Evolutionary conservation across 2,797 vertebrate genomes (phyloP).

Genomic region (Myripristis murdjan): DNA sequence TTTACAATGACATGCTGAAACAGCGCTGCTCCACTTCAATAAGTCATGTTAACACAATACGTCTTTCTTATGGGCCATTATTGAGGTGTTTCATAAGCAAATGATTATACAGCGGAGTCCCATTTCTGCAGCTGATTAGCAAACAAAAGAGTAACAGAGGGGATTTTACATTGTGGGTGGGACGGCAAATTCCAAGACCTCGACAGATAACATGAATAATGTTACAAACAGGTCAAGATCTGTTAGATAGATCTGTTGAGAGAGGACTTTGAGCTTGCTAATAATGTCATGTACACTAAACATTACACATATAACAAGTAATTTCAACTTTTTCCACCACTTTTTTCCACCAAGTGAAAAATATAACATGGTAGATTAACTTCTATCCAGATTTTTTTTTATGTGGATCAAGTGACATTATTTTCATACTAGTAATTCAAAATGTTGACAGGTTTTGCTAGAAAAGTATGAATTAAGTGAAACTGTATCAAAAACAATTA

Average conservation of each 20-base stretch:
- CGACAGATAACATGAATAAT: not conserved
- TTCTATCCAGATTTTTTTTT: too few species aligned
- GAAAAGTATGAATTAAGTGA: too few species aligned
- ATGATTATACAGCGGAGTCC: slow-evolving; percentile 26
- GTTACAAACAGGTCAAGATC: not conserved
- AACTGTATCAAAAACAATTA: too few species aligned
- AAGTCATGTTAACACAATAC: not conserved
- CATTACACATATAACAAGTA: too few species aligned
- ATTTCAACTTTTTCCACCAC: too few species aligned
- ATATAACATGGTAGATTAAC: too few species aligned
- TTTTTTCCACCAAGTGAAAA: too few species aligned
- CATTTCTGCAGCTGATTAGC: slow-evolving; percentile 1
- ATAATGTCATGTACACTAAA: not conserved
- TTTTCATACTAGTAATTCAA: too few species aligned
- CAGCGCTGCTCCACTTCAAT: not conserved
- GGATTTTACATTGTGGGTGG: not conserved
- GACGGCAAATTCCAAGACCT: not conserved
- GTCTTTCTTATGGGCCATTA: not conserved
- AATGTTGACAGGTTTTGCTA: too few species aligned
- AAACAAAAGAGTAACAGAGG: not conserved
- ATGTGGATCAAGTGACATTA: too few species aligned
- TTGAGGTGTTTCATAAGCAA: slow-evolving; percentile 18
- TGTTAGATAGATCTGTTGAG: not conserved
- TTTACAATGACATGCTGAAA: not conserved
- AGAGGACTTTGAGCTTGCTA: not conserved